A percentile compares a stretch with the other conserved stretches of the same genome.
phyloP scores from a whole-genome alignment of 2,888 invertebrate genomes.

The Pycnomerus fuliginosus region DNA sequence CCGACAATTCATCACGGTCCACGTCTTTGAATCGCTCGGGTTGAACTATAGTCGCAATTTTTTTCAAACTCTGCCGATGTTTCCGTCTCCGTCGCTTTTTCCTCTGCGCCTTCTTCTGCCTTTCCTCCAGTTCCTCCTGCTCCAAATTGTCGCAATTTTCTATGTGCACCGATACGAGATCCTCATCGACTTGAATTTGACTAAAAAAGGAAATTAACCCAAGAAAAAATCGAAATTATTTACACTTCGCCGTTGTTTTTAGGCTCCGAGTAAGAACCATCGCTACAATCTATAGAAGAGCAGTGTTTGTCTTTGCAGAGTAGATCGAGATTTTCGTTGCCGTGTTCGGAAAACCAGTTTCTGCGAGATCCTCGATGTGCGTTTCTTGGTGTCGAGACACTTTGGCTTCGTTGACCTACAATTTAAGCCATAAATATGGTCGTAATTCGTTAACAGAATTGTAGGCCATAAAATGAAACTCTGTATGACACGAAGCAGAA shows the following conservation, averaged over 20 bases:
- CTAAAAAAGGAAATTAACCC: slow-evolving; percentile 19
- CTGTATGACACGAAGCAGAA: too few relatives aligned
- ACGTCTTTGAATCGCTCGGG: slow-evolving; percentile 35
- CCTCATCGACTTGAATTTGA: slow-evolving; percentile 55
- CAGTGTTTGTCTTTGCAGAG: slow-evolving; percentile 4
- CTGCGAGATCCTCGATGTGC: slow-evolving; percentile 17
- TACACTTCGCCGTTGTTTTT: too few relatives aligned
- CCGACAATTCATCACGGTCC: slow-evolving; percentile 80
- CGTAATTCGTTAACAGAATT: too few relatives aligned
- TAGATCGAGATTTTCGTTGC: slow-evolving; percentile 9
- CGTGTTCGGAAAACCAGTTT: slow-evolving; percentile 28
- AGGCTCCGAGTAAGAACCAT: slow-evolving; percentile 33
- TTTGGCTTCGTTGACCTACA: slow-evolving; percentile 4
- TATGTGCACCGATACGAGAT: slow-evolving; percentile 57
- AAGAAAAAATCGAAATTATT: neutral
- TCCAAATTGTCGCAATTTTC: slow-evolving; percentile 51
- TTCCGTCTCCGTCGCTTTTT: slow-evolving; percentile 49
- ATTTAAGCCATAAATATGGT: too few relatives aligned
- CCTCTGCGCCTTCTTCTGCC: slow-evolving; percentile 42
- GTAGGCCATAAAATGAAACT: too few relatives aligned
- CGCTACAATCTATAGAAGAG: slow-evolving; percentile 5
- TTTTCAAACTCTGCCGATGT: slow-evolving; percentile 39
- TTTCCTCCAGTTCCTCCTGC: slow-evolving; percentile 42
- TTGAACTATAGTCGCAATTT: slow-evolving; percentile 27
- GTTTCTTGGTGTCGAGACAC: neutral